Base-by-base conservation (phyloP, 37 sponge, comb jelly and placozoan species). In the Beroe forskalii region DNA sequence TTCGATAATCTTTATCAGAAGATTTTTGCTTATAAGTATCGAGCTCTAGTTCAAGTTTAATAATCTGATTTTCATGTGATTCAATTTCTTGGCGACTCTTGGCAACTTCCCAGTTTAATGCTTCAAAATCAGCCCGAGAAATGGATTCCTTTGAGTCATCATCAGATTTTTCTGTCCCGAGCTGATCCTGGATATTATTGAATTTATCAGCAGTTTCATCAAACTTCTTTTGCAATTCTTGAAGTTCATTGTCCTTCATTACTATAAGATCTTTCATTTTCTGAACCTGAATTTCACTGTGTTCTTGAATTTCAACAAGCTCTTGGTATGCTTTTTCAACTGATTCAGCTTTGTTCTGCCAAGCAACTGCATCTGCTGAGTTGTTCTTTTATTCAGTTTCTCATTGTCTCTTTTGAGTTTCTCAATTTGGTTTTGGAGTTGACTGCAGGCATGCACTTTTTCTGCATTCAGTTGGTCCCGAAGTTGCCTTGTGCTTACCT, bases 311-410 rank as follows among this genome's bases (percentile, higher is more conserved):
- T 25, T 80, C 86, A 20, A 80, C 30, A 22, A 80, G 86, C 20
- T 80, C 86, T 44, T 80, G 44, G 28, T 80, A 80, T 20, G 86
- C 86, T 25, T 44, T 80, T 25, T 80, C 86, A 25, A 80, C 17
- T 1, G 86, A 80, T 43, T 80, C 86, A 4, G 86, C 86, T 27
- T 80, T 80, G 86, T 80, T 80, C 28, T 80, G 86, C 86, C 86
- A 80, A 20, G 86, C 86, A 44, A 80, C 86, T 14, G 86, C 43
- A 43, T 80, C 86, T 44, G 55, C 86, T 4, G 55, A 41, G 17
- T 44, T 44, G 35, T 44, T 44, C 76, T 72, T 72, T 80, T 80
- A n/a, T 37, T 44, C 48, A 80, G 22, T 48, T 80, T 80, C 28
- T 80, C 86, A 31, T 80, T 80, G 20, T 80, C 86, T 27, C 35